phyloP scores from a whole-genome alignment of 2,113 vertebrate genomes.

The Columba janthina region DNA sequence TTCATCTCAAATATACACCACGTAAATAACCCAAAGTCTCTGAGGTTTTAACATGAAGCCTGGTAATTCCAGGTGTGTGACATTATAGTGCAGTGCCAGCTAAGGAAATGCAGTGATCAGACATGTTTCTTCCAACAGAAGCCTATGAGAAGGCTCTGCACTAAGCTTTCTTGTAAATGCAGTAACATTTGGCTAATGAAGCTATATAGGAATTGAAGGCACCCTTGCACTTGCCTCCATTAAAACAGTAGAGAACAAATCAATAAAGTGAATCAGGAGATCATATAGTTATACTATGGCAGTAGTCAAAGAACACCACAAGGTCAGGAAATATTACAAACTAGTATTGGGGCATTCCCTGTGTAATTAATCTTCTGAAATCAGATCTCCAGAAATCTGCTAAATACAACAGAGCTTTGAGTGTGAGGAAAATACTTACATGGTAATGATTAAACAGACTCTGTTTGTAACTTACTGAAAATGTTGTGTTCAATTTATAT shows the following conservation, averaged over 20 bases:
- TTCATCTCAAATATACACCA: neutral
- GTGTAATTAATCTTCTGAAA: neutral
- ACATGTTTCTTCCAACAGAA: neutral
- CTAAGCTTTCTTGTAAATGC: neutral
- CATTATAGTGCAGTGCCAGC: fast-evolving
- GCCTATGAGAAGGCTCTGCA: neutral
- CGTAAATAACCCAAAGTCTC: neutral
- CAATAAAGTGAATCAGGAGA: conserved; percentile 15
- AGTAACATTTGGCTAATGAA: neutral
- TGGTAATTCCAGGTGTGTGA: fast-evolving
- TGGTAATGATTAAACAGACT: neutral
- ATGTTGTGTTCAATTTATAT: neutral
- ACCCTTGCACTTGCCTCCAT: neutral
- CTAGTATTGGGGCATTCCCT: neutral
- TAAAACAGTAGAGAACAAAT: conserved; percentile 1
- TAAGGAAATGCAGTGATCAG: neutral
- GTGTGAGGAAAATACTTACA: neutral
- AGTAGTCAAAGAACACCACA: neutral
- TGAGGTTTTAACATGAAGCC: neutral
- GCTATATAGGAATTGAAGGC: neutral
- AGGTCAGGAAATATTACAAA: conserved; percentile 12
- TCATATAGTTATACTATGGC: neutral
- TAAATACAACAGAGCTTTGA: neutral
- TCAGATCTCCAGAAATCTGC: neutral
- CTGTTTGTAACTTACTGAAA: neutral